Evolutionary conservation across 2,113 vertebrate genomes (phyloP).

Genomic region (Pluvialis apricaria): DNA sequence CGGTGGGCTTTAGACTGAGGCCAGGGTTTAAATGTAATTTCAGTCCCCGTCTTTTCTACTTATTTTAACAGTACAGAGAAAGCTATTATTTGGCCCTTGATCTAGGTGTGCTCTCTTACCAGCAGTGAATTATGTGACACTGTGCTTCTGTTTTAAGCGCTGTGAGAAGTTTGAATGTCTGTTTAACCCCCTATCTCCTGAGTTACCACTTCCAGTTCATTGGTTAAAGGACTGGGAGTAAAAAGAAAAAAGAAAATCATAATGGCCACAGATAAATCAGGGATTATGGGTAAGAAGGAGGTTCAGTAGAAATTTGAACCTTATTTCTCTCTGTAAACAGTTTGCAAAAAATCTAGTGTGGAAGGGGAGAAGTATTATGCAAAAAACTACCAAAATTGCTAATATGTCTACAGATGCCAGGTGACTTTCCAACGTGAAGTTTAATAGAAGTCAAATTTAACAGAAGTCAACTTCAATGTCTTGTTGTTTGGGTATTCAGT

Average conservation of each 20-base stretch:
- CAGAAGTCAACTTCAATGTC: neutral
- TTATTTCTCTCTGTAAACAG: neutral
- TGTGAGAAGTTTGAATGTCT: neutral
- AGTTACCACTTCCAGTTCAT: neutral
- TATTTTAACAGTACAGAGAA: neutral
- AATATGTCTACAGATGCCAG: neutral
- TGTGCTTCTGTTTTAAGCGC: neutral
- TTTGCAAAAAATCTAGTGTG: neutral
- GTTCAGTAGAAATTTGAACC: neutral
- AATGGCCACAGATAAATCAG: neutral
- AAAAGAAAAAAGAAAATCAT: neutral
- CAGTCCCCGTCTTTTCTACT: neutral
- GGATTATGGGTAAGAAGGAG: neutral
- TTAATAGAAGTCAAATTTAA: neutral
- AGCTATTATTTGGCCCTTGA: neutral
- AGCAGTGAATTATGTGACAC: neutral
- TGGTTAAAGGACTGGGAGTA: neutral
- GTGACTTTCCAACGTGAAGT: neutral
- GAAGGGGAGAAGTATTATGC: neutral
- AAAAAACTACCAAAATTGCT: neutral
- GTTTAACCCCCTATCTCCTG: neutral
- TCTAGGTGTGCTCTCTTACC: neutral
- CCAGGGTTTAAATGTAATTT: neutral
- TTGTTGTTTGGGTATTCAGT: neutral
- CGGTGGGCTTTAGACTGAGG: neutral